phyloP scores from a whole-genome alignment of 2,113 vertebrate genomes.

The Bufo gargarizans region DNA sequence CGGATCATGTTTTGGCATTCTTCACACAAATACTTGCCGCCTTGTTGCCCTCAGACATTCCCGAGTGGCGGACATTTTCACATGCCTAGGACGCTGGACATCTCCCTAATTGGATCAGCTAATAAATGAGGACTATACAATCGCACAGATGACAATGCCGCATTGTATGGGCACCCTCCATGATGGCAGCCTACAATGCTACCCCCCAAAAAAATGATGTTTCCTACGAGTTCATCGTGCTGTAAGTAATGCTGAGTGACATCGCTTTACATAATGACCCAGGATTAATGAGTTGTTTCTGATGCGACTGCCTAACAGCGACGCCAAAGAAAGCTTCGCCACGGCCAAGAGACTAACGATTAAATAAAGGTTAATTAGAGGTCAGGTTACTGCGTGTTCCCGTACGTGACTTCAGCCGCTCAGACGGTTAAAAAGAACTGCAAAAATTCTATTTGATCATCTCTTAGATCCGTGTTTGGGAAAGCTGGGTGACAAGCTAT shows the following conservation, averaged over 20 bases:
- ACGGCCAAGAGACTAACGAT: background rate
- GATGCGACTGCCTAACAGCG: slow-evolving; percentile 1
- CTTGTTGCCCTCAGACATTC: background rate
- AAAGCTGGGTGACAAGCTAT: slow-evolving; percentile 1
- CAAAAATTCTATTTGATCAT: background rate
- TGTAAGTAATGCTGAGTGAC: slow-evolving; percentile 38
- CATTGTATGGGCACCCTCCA: background rate
- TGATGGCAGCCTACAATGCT: background rate
- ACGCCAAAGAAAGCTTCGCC: background rate
- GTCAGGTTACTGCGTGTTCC: background rate
- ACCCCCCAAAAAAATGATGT: background rate
- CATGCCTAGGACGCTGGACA: background rate
- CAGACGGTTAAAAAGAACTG: background rate
- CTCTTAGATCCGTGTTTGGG: background rate
- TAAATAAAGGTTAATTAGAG: slow-evolving; percentile 43
- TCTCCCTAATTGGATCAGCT: slow-evolving; percentile 5
- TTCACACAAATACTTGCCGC: background rate
- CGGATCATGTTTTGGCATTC: background rate
- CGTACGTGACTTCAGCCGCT: background rate
- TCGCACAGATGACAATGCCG: background rate
- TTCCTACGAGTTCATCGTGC: background rate
- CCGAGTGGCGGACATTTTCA: background rate
- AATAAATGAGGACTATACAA: background rate
- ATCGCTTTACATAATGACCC: slow-evolving; percentile 13
- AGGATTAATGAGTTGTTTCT: slow-evolving; percentile 27